Conservation (phyloP, 2,113 vertebrate genomes). For the Microtus ochrogaster region DNA sequence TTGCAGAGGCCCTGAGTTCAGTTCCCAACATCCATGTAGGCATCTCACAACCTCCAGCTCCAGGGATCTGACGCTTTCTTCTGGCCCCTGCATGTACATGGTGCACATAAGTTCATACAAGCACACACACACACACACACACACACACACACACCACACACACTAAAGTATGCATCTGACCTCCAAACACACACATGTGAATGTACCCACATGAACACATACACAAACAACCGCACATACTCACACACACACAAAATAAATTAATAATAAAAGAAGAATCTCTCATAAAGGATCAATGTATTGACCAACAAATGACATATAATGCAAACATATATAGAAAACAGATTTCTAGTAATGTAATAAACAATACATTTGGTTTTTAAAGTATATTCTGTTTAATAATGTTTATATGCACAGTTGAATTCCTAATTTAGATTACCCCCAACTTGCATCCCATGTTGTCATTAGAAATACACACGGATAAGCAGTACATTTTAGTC, state of each 20-base stretch:
- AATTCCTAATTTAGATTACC: background rate
- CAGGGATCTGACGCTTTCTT: background rate
- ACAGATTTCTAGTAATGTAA: background rate
- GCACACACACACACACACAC: background rate
- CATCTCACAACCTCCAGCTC: background rate
- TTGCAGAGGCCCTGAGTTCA: background rate
- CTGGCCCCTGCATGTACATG: background rate
- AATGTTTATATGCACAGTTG: no score
- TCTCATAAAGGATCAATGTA: background rate
- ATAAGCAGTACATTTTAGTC: background rate
- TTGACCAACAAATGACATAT: background rate
- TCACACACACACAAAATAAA: background rate
- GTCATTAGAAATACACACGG: background rate
- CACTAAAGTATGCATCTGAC: background rate
- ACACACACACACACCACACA: background rate
- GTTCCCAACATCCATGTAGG: background rate
- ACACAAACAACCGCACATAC: background rate
- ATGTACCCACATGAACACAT: background rate
- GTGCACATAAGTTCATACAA: background rate
- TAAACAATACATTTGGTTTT: no score
- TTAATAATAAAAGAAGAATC: background rate
- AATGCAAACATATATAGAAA: background rate
- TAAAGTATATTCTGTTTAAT: background rate
- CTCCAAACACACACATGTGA: background rate
- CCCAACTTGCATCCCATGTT: background rate